phyloP scores from a whole-genome alignment of 2,113 vertebrate genomes.

The Varanus salvator region DNA sequence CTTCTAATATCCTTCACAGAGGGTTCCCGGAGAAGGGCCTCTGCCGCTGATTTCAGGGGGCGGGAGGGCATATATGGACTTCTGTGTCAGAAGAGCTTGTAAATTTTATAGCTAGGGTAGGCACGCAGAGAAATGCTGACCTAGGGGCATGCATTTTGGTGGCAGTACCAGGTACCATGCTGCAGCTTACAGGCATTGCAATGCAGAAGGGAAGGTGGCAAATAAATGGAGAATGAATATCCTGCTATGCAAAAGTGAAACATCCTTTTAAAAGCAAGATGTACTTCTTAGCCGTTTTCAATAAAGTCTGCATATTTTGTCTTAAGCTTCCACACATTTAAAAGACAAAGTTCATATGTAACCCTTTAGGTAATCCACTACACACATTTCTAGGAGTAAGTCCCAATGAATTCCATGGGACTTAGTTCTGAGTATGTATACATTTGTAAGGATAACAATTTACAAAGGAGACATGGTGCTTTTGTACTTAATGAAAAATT shows the following conservation, averaged over 20 bases:
- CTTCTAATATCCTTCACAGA: too few relatives aligned
- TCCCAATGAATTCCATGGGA: too few relatives aligned
- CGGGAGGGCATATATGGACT: too few relatives aligned
- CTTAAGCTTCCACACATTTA: neutral
- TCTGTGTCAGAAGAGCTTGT: neutral
- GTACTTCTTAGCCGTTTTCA: neutral
- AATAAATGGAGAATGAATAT: neutral
- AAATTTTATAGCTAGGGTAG: neutral
- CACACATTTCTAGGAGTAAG: too few relatives aligned
- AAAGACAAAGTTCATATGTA: neutral
- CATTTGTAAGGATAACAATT: neutral
- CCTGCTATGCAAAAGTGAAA: neutral
- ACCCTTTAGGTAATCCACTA: too few relatives aligned
- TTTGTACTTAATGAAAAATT: neutral
- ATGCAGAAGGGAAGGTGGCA: neutral
- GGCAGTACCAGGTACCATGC: neutral
- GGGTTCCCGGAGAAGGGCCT: too few relatives aligned
- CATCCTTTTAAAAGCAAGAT: neutral
- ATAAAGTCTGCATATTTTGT: too few relatives aligned
- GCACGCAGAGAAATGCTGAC: neutral
- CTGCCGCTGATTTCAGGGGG: too few relatives aligned
- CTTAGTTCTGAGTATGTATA: neutral
- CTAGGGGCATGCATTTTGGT: neutral
- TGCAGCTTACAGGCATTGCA: neutral
- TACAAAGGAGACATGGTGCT: neutral